Percentiles rank a stretch among this genome's conserved stretches.
phyloP scores from a whole-genome alignment of 2,797 vertebrate genomes.

The Malacoraja senta region DNA sequence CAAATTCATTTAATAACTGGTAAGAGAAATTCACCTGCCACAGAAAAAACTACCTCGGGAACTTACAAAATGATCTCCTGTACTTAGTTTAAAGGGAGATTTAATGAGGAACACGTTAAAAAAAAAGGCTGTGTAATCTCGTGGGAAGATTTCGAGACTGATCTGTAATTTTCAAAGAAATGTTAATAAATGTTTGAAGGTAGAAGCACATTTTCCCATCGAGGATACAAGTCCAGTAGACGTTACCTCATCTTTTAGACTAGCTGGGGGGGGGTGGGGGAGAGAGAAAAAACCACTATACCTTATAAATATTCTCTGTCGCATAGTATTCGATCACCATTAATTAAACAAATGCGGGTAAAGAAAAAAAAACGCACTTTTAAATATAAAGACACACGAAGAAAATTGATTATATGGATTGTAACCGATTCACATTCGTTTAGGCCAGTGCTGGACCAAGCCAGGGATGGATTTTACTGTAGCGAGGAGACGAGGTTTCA shows the following conservation, averaged over 20 bases:
- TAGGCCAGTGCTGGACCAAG: neutral
- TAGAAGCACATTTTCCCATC: neutral
- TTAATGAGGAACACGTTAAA: neutral
- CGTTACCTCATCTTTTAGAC: neutral
- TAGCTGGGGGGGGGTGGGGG: too few relatives aligned
- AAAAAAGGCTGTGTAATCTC: neutral
- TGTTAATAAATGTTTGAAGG: neutral
- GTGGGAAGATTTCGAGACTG: neutral
- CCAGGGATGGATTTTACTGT: neutral
- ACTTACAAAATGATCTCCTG: neutral
- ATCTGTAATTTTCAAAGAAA: neutral
- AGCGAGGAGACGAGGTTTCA: neutral
- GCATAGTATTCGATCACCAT: too few relatives aligned
- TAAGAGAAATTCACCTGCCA: neutral
- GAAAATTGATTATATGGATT: neutral
- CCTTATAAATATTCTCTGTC: neutral
- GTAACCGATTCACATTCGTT: neutral
- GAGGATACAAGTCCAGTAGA: neutral
- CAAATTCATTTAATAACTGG: neutral
- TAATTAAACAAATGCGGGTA: neutral
- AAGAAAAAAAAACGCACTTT: neutral
- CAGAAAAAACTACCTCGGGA: neutral
- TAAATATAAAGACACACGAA: neutral
- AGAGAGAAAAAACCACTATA: neutral
- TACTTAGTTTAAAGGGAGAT: neutral